Conservation (phyloP, 2,113 vertebrate species). For the Puma concolor region DNA sequence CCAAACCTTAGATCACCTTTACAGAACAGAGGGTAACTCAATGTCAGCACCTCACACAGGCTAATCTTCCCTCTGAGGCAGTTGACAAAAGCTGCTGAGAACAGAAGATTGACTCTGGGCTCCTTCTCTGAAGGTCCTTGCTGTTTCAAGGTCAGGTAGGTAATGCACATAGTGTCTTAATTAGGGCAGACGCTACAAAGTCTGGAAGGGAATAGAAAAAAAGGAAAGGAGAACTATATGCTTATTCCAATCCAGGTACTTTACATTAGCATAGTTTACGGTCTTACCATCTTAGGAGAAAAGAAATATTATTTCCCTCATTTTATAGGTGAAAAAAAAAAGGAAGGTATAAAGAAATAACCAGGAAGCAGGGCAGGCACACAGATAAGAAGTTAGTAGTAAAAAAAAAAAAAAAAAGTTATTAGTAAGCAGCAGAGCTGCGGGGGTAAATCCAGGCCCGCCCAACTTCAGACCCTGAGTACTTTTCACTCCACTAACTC, state of each 20-base stretch:
- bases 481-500: neutral
- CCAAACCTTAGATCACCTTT: conserved; percentile 37
- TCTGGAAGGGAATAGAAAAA: neutral
- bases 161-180: neutral
- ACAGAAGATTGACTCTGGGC: neutral
- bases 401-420: neutral
- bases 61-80: conserved; percentile 64
- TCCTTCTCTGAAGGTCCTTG: conserved; percentile 49
- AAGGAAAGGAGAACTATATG: neutral
- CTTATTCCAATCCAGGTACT: neutral
- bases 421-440: neutral
- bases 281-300: neutral
- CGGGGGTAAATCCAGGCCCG: neutral
- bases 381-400: neutral
- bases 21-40: conserved; percentile 54
- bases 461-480: neutral
- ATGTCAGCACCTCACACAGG: conserved; percentile 39
- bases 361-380: neutral
- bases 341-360: neutral
- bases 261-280: neutral
- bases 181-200: neutral
- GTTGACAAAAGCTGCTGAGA: conserved; percentile 52
- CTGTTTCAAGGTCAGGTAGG: conserved; percentile 70
- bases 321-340: neutral
- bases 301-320: neutral